phyloP scores from a whole-genome alignment of 2,888 invertebrate species.

The Drosophila mulleri region DNA sequence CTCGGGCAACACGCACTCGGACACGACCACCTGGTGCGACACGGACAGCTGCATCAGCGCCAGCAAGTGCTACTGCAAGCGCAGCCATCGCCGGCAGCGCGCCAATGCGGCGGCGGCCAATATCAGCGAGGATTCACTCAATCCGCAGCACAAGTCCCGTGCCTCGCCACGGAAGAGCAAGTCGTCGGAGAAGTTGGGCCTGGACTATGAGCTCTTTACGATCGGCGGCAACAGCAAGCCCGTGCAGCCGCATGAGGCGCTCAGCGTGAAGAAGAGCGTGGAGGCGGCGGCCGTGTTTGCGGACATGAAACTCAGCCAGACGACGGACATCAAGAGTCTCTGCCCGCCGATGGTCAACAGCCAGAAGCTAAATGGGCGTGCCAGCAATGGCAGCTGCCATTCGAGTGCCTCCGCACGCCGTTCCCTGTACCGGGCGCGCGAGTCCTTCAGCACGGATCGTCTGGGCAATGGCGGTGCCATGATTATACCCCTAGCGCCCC shows the following conservation, averaged over 20 bases:
- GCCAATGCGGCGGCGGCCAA: conserved; percentile 33
- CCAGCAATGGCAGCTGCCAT: conserved; percentile 61
- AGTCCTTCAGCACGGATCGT: conserved; percentile 79
- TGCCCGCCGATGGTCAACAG: conserved; percentile 57
- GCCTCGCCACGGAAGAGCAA: conserved; percentile 80
- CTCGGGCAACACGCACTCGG: conserved; percentile 84
- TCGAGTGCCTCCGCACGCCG: conserved; percentile 68
- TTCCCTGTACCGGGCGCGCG: conserved; percentile 71
- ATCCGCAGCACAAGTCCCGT: conserved; percentile 74
- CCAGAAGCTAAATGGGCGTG: conserved; percentile 29
- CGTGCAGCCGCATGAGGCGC: conserved; percentile 88
- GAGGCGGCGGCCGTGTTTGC: conserved; percentile 95
- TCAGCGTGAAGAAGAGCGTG: conserved; percentile 94
- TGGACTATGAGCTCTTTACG: conserved; percentile 91
- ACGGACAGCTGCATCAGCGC: conserved; percentile 95
- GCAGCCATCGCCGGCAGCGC: conserved; percentile 57
- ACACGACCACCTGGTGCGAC: conserved; percentile 88
- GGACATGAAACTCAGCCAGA: conserved; percentile 90
- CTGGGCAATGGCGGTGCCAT: conserved; percentile 54
- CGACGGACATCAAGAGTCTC: conserved; percentile 88
- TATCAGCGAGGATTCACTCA: conserved; percentile 69
- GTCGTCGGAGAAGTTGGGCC: conserved; percentile 88
- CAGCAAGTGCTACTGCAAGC: conserved; percentile 93
- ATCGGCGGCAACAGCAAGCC: conserved; percentile 86
- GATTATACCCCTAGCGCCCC: conserved; percentile 53